Evolutionary conservation across 2,113 vertebrate species (phyloP).

Genomic region (Serinus canaria): DNA sequence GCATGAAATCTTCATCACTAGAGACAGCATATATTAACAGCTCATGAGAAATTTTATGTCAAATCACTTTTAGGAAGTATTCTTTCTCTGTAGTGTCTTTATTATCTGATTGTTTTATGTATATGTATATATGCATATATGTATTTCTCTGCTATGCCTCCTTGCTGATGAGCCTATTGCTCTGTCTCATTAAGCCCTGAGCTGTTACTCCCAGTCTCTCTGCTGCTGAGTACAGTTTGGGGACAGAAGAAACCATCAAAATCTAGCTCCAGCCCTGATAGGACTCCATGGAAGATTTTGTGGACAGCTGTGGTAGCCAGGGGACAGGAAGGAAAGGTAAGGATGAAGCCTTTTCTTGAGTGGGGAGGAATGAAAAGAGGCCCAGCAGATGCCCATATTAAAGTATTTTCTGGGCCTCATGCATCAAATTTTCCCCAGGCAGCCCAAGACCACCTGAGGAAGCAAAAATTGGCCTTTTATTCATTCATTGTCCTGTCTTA

Average conservation of each 20-base stretch:
- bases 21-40: neutral
- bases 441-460: neutral
- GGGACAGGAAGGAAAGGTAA: neutral
- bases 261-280: neutral
- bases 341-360: neutral
- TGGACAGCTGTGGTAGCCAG: neutral
- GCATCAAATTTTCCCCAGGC: neutral
- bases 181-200: neutral
- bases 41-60: neutral
- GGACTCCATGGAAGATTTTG: neutral
- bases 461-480: neutral
- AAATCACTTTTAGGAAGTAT: neutral
- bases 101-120: neutral
- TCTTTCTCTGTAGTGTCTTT: neutral
- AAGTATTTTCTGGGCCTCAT: neutral
- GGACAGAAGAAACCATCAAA: neutral
- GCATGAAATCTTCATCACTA: neutral
- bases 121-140: too few relatives aligned
- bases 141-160: neutral
- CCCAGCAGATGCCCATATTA: neutral
- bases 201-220: neutral
- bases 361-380: neutral
- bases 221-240: neutral
- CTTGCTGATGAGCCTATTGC: neutral
- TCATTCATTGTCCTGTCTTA: neutral